A percentile compares a stretch with the other conserved stretches of the same genome.
Evolutionary conservation across 2,113 vertebrate species (phyloP).

Genomic region (Charina bottae): DNA sequence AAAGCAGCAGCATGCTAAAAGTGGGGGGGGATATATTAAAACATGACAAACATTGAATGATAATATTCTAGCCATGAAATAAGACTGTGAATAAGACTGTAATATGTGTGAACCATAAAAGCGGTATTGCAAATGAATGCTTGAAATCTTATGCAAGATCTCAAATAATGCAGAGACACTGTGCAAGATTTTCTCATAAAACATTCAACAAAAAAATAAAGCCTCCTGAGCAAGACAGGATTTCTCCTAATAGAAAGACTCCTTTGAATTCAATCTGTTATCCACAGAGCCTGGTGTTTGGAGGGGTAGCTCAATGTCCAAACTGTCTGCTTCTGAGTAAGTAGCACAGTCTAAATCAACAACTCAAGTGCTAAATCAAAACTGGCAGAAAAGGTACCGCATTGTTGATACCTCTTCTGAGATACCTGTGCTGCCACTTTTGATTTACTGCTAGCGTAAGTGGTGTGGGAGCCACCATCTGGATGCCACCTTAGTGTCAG

Average conservation of each 20-base stretch:
- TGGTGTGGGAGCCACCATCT: conserved; percentile 3
- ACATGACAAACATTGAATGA: neutral
- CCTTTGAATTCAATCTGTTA: neutral
- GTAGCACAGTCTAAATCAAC: neutral
- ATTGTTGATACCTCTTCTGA: neutral
- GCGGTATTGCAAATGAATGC: neutral
- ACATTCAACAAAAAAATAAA: neutral
- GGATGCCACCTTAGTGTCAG: neutral
- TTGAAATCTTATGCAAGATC: neutral
- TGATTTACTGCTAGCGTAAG: neutral
- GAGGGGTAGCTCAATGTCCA: neutral
- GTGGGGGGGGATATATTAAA: neutral
- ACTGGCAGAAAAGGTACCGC: neutral
- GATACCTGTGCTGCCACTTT: conserved; percentile 1
- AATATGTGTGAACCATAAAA: neutral
- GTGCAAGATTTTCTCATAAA: neutral
- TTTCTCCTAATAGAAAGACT: neutral
- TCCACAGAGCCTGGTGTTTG: neutral
- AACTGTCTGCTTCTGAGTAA: neutral
- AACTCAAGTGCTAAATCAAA: neutral
- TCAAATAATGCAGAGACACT: neutral
- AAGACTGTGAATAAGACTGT: neutral
- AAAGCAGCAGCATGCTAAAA: neutral
- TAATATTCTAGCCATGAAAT: neutral
- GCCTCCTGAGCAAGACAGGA: neutral